Evolutionary conservation across 2,888 invertebrate species (phyloP), one percentile per base, ranked within the genome.

Genomic region (Apamea crenata): DNA sequence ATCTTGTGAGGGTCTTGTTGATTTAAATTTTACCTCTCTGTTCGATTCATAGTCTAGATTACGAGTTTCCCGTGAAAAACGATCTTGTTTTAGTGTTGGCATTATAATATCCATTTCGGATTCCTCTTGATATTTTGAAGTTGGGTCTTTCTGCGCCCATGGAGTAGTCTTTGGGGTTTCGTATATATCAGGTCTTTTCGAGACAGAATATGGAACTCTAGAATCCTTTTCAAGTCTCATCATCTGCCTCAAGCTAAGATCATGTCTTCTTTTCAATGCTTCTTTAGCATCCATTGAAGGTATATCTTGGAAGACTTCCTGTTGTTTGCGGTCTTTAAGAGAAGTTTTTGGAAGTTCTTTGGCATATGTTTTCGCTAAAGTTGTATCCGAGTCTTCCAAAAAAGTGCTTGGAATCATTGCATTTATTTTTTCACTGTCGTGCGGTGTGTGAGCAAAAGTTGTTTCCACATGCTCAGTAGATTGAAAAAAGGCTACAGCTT

Each of bases 201-300:
- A 29, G 21, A 56, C 44, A 40, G 47, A 59, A 59, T 36, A 65
- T 50, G 29, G 32, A 68, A 8, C 32, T 44, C 25, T 12, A 32
- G 50, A 53, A 50, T 66, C 44, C 1, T 53, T 77, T n/a, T 67
- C 66, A 63, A 32, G 53, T 12, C 36, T 50, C 53, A 75, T 69
- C 71, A 81, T 81, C 6, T 66, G 65, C 66, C 85, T 72, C 59
- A 83, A 76, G 53, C 72, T 81, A 32, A 66, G n/a, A 47, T 83
- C 83, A 81, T 83, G 85, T 73, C 47, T 82, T 78, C 63, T 82
- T 75, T 69, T 78, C 16, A 84, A 78, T 47, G 50, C 63, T 47
- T 78, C 86, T 65, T 68, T 86, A 32, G 68, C 59, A 53, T 86
- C 71, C 18, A 44, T 69, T 53, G 63, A 71, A 40, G 74, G 61